These are phyloP conservation scores for Pagrus major DNA, from an alignment of 2,113 vertebrate species.

Conservation along the genomic window DNA sequence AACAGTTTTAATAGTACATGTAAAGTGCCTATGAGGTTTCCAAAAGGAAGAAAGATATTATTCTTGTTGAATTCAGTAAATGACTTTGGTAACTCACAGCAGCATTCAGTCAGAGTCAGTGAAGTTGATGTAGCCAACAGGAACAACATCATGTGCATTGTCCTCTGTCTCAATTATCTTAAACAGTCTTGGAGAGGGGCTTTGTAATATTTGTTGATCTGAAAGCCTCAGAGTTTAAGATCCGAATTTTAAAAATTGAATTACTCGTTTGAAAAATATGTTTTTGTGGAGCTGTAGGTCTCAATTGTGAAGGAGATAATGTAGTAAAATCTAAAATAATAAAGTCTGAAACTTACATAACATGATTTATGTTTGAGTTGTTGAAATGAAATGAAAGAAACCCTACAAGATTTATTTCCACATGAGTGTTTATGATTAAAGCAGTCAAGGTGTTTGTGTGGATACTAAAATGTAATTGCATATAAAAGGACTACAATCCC, in stretches of 20 bases:
- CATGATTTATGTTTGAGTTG: not conserved
- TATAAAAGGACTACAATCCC: not conserved
- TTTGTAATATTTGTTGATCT: not conserved
- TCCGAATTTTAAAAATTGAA: not conserved
- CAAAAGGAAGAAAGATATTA: too few species aligned
- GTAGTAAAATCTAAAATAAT: too few species aligned
- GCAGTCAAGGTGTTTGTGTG: too few species aligned
- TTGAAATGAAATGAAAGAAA: too few species aligned
- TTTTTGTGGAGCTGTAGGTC: not conserved
- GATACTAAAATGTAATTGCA: not conserved
- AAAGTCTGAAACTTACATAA: not conserved
- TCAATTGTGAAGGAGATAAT: not conserved
- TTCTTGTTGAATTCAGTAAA: not conserved
- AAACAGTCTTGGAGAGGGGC: not conserved
- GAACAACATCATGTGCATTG: not conserved
- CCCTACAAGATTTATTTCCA: too few species aligned
- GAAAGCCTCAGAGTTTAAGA: not conserved
- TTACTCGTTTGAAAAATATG: not conserved
- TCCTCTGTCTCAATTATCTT: not conserved
- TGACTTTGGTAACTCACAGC: not conserved
- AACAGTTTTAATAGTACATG: too few species aligned
- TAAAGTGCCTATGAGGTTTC: too few species aligned
- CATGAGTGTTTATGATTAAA: not conserved
- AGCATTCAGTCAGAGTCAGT: not conserved
- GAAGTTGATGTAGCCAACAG: not conserved